phyloP scores from a whole-genome alignment of 2,113 vertebrate species.

The Crotalus horridus region DNA sequence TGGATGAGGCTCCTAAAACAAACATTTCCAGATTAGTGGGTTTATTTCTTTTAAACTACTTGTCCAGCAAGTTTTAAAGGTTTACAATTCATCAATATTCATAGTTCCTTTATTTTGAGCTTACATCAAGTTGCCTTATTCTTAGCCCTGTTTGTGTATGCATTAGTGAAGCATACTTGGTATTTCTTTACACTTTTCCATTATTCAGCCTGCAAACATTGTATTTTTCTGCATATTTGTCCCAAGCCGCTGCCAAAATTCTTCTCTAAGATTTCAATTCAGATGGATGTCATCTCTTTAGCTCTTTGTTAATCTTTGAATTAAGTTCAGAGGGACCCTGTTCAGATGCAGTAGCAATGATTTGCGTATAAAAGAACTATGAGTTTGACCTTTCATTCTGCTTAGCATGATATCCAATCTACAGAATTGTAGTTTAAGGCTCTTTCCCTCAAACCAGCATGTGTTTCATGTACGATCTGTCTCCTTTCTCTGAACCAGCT shows the following conservation, averaged over 20 bases:
- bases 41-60: slow-evolving; percentile 38
- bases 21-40: slow-evolving; percentile 28
- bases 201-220: background rate
- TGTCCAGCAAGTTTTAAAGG: slow-evolving; percentile 58
- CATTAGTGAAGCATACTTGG: background rate
- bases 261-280: background rate
- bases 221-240: background rate
- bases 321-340: background rate
- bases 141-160: background rate
- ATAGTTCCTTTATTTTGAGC: background rate
- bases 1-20: slow-evolving; percentile 57
- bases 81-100: slow-evolving; percentile 47
- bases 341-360: background rate
- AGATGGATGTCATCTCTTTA: background rate
- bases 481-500: background rate
- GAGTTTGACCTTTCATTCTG: background rate
- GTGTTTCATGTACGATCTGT: background rate
- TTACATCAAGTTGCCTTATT: background rate
- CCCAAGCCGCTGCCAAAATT: background rate
- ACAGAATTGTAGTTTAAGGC: background rate
- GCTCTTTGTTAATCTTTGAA: background rate
- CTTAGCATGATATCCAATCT: background rate
- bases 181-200: background rate
- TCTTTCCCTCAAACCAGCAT: background rate
- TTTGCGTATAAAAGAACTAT: background rate